Conservation (phyloP, 2,888 invertebrate genomes). For the Drosophila prolongata region DNA sequence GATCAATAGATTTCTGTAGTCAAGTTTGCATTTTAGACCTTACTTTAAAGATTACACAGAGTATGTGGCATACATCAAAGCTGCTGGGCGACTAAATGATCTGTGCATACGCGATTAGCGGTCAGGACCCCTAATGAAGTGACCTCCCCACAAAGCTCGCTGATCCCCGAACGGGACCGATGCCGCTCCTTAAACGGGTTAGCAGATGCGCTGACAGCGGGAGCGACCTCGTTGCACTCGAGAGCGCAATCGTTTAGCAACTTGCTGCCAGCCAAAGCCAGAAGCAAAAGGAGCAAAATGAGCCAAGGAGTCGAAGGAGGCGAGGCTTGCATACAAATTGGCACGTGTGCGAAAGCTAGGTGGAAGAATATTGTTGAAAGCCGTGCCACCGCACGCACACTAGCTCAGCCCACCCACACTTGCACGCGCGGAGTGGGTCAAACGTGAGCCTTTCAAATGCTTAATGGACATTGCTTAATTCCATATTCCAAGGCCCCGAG, state of each 20-base stretch:
- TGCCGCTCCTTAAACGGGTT: slow-evolving; percentile 65
- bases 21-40: background rate
- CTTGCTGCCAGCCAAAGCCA: slow-evolving; percentile 48
- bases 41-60: background rate
- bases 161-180: slow-evolving; percentile 1
- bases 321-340: slow-evolving; percentile 74
- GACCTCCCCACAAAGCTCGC: slow-evolving; percentile 1
- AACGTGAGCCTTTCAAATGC: slow-evolving; percentile 74
- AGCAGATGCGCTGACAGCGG: slow-evolving; percentile 50
- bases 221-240: slow-evolving; percentile 70
- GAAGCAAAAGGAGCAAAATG: slow-evolving; percentile 25
- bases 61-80: slow-evolving; percentile 7
- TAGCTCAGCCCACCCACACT: background rate
- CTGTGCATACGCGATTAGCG: slow-evolving; percentile 26
- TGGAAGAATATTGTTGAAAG: slow-evolving; percentile 56
- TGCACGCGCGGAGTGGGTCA: slow-evolving; percentile 32
- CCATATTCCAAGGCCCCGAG: slow-evolving; percentile 55
- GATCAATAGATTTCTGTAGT: too few species aligned
- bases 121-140: background rate
- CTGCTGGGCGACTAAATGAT: slow-evolving; percentile 17
- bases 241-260: slow-evolving; percentile 72
- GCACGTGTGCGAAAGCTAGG: slow-evolving; percentile 29
- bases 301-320: slow-evolving; percentile 21
- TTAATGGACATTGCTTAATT: slow-evolving; percentile 79
- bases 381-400: slow-evolving; percentile 36